Evolutionary conservation across 2,888 invertebrate genomes (phyloP).

Genomic region (Lasioglossum marginatum): DNA sequence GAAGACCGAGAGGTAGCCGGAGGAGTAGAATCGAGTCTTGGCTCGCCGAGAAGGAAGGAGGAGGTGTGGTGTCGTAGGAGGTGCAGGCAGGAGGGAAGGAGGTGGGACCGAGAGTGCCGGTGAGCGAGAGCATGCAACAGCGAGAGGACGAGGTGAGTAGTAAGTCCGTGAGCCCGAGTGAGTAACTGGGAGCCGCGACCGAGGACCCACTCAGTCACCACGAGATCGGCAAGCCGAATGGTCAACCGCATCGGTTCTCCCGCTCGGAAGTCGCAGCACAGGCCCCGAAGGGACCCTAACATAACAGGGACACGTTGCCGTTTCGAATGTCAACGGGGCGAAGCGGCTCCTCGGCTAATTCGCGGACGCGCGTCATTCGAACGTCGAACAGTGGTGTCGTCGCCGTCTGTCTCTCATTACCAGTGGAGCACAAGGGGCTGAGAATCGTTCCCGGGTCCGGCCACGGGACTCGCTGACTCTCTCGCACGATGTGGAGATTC

Average conservation of each 20-base stretch:
- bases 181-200: slow-evolving; percentile 80
- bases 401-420: not conserved
- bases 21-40: slow-evolving; percentile 58
- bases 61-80: slow-evolving; percentile 62
- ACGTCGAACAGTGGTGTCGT: slow-evolving; percentile 29
- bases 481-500: slow-evolving; percentile 67
- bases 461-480: slow-evolving; percentile 8
- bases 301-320: slow-evolving; percentile 39
- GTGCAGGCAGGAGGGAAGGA: slow-evolving; percentile 59
- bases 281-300: slow-evolving; percentile 42
- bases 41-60: slow-evolving; percentile 43
- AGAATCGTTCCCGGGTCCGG: slow-evolving; percentile 14
- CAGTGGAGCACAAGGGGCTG: slow-evolving; percentile 13
- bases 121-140: slow-evolving; percentile 66
- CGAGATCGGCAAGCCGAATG: slow-evolving; percentile 84
- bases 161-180: slow-evolving; percentile 79
- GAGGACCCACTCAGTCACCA: slow-evolving; percentile 83
- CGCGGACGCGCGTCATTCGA: slow-evolving; percentile 29
- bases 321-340: slow-evolving; percentile 61
- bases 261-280: slow-evolving; percentile 60
- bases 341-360: slow-evolving; percentile 23
- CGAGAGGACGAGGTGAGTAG: slow-evolving; percentile 77
- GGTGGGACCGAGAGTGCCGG: slow-evolving; percentile 64
- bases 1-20: slow-evolving; percentile 70
- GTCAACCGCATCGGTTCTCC: slow-evolving; percentile 79